A percentile compares a stretch with the other conserved stretches of the same genome.
phyloP scores from a whole-genome alignment of 2,797 vertebrate genomes.

The Rhinogobio ventralis region DNA sequence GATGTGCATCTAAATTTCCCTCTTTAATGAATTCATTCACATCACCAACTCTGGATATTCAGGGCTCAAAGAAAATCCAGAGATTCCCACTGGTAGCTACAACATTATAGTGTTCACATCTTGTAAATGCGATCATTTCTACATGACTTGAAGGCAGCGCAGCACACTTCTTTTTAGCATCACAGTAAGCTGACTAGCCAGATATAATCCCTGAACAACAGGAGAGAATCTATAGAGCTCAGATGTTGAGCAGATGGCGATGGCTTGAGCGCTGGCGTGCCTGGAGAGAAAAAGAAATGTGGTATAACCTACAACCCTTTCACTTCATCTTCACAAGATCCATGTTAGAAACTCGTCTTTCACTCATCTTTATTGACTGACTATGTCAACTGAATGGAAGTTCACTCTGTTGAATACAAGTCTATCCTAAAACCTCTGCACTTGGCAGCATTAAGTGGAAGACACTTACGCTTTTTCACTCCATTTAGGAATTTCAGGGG shows the following conservation, averaged over 20 bases:
- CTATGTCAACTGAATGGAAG: background rate
- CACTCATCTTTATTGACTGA: background rate
- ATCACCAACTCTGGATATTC: background rate
- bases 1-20: background rate
- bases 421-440: background rate
- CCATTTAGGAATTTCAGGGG: too few species aligned
- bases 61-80: background rate
- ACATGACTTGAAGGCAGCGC: background rate
- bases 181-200: conserved; percentile 15
- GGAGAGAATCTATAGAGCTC: conserved; percentile 8
- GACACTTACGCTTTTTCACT: background rate
- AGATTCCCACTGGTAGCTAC: background rate
- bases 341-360: background rate
- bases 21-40: background rate
- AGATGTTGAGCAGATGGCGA: conserved; percentile 1
- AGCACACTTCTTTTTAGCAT: background rate
- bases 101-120: background rate
- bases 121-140: conserved; percentile 13
- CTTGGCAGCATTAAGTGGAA: background rate
- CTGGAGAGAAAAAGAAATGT: background rate
- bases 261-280: background rate
- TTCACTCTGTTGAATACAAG: background rate
- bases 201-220: conserved; percentile 14
- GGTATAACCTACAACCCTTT: background rate
- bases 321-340: background rate